These are phyloP conservation scores for Sphinx pinastri DNA, from an alignment of 2,888 invertebrate genomes.

Conservation along the genomic window DNA sequence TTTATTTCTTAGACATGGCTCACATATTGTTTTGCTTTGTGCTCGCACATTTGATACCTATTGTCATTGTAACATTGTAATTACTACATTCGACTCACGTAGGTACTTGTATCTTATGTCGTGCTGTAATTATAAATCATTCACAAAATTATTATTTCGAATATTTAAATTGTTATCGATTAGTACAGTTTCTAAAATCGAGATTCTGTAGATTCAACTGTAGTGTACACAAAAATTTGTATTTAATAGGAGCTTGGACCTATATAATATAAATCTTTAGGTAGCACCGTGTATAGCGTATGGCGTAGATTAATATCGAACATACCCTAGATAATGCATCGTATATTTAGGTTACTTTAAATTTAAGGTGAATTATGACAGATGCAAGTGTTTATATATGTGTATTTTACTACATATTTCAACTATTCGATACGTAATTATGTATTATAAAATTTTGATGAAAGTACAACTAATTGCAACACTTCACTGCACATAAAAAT, in stretches of 20 bases:
- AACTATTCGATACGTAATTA: background rate
- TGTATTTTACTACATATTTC: background rate
- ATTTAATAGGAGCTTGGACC: slow-evolving; percentile 18
- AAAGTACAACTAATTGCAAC: slow-evolving; percentile 4
- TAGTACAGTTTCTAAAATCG: background rate
- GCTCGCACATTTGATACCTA: slow-evolving; percentile 9
- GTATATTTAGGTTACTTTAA: background rate
- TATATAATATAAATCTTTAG: slow-evolving; percentile 8
- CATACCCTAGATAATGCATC: background rate
- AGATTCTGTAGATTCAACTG: background rate
- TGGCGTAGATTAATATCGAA: slow-evolving; percentile 10
- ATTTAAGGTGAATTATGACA: background rate
- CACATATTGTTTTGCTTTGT: slow-evolving; percentile 8
- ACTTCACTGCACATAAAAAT: slow-evolving; percentile 25
- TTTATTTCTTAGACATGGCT: slow-evolving; percentile 4
- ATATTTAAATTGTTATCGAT: background rate
- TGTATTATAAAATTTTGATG: background rate
- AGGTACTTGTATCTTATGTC: slow-evolving; percentile 21
- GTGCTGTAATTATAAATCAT: background rate
- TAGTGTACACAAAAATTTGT: background rate
- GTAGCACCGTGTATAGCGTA: slow-evolving; percentile 4
- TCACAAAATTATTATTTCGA: slow-evolving; percentile 10
- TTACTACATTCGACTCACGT: slow-evolving; percentile 11
- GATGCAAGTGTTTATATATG: background rate
- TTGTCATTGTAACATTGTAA: slow-evolving; percentile 11